Base-by-base conservation (phyloP, 1,140 invertebrate species). In the Neodiprion pinetum region DNA sequence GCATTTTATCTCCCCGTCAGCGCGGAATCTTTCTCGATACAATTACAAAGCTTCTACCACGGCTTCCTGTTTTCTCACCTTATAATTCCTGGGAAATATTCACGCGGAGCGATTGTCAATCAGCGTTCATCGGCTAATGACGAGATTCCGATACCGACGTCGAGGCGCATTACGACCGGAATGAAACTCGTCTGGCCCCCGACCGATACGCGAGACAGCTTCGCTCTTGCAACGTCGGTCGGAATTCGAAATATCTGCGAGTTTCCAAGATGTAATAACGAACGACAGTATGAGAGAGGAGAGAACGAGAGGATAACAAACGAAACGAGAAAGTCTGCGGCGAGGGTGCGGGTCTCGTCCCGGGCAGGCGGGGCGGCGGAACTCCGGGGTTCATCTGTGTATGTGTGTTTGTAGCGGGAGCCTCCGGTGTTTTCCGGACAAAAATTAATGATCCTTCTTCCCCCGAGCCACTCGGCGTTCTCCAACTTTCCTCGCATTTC, bases 221-320 rank as follows among this genome's bases (percentile, higher is more conserved):
- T 82, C 28, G 28, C 28, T 40, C 28, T 40, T 40, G 5, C 5
- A 76, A 77, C 83, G 84, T 85, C 84, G 86, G 81, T 83, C 78
- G 84, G 84, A 86, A 87, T 87, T 86, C 83, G 83, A 86, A 87
- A 85, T 87, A 87, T 86, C 84, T 82, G 82, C 81, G 81, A 86
- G 83, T 83, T 86, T 80, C 84, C 85, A 83, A 83, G 84, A 85
- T 83, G 84, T 87, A 87, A 87, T 87, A 86, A 87, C 85, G 85
- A 87, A 86, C 84, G 86, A 86, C 84, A 86, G 80, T 77, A 76
- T 4, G n/a, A 4, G 53, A 61, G 53, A 17, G n/a, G n/a, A 40
- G 53, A 17, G 53, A 61, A 72, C 80, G 78, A 77, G 73, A 77
- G 80, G 82, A 83, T 82, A 85, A 85, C 83, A 83, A 85, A 85